Evolutionary conservation across 1,140 invertebrate species (phyloP).

Genomic region (Eriosoma lanigerum): DNA sequence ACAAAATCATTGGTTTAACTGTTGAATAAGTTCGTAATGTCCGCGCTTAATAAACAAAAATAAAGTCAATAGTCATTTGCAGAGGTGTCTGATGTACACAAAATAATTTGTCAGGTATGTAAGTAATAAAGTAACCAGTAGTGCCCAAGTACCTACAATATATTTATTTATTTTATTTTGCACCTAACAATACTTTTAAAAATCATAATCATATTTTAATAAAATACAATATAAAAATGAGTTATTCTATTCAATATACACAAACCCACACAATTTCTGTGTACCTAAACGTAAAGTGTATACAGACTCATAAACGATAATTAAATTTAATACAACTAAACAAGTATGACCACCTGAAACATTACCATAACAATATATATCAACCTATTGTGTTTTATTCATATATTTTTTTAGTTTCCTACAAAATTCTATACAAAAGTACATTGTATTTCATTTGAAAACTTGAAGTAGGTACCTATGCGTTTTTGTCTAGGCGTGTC

Average conservation of each 20-base stretch:
- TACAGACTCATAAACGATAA: conserved; percentile 9
- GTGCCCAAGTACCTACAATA: too few species aligned
- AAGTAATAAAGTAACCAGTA: too few species aligned
- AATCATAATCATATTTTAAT: background rate
- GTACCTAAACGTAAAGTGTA: background rate
- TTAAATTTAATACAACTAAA: conserved; percentile 3
- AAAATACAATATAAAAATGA: background rate
- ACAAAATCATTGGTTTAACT: too few species aligned
- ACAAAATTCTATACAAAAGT: conserved; percentile 10
- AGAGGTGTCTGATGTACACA: too few species aligned
- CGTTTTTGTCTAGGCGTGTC: background rate
- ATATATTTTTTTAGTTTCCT: conserved; percentile 6
- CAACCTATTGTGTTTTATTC: conserved; percentile 23
- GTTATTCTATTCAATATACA: background rate
- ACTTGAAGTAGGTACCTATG: too few species aligned
- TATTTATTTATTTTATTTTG: too few species aligned
- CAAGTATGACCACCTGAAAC: background rate
- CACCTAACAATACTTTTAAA: background rate
- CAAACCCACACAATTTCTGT: background rate
- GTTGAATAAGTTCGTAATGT: too few species aligned
- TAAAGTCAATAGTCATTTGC: too few species aligned
- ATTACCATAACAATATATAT: conserved; percentile 38
- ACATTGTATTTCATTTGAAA: conserved; percentile 20
- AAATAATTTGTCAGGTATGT: too few species aligned
- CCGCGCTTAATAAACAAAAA: too few species aligned